phyloP scores from a whole-genome alignment of 1,140 invertebrate genomes.

The Chrysopa pallens region DNA sequence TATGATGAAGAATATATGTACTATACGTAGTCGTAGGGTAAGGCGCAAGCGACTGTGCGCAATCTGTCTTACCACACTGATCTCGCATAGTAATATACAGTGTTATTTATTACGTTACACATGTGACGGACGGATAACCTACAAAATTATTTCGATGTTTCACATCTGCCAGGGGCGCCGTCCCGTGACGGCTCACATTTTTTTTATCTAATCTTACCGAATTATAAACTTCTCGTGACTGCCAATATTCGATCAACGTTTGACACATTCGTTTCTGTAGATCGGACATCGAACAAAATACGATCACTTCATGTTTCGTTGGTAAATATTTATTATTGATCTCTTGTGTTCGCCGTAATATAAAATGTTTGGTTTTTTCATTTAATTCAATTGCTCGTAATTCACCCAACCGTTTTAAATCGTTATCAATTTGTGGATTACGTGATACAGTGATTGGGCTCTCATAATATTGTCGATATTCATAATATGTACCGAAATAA shows the following conservation, averaged over 20 bases:
- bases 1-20: too few relatives aligned
- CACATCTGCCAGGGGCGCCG: too few relatives aligned
- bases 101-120: too few relatives aligned
- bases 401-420: constrained; percentile 29
- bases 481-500: constrained; percentile 29
- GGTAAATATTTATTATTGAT: constrained; percentile 49
- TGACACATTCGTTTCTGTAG: constrained; percentile 36
- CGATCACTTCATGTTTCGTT: constrained; percentile 43
- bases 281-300: constrained; percentile 39
- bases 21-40: too few relatives aligned
- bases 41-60: too few relatives aligned
- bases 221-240: constrained; percentile 11
- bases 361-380: constrained; percentile 36
- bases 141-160: too few relatives aligned
- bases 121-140: too few relatives aligned
- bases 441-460: constrained; percentile 37
- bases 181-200: too few relatives aligned
- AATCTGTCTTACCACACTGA: too few relatives aligned
- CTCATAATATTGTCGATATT: constrained; percentile 41
- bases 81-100: too few relatives aligned
- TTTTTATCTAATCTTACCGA: too few relatives aligned
- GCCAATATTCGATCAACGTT: constrained; percentile 23
- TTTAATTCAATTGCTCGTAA: constrained; percentile 35
- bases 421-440: constrained; percentile 29
- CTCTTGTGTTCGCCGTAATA: constrained; percentile 46